phyloP scores from a whole-genome alignment of 2,797 vertebrate genomes.

The Acanthurus lineatus region DNA sequence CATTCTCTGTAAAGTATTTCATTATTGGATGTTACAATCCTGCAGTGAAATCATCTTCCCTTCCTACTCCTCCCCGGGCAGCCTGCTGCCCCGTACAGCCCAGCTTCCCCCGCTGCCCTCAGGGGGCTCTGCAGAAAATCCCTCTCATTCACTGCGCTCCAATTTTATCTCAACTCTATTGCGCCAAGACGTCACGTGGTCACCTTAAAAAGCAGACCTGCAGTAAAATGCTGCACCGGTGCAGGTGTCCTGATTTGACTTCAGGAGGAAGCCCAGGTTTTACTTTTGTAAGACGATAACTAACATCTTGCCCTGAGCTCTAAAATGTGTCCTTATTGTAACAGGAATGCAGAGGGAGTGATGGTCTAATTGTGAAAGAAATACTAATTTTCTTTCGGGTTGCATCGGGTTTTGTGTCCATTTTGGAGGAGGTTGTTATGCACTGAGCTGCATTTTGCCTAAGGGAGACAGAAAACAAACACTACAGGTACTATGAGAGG shows the following conservation, averaged over 20 bases:
- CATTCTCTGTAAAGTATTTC: no score
- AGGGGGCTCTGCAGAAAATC: slow-evolving; percentile 60
- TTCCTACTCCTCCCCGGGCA: slow-evolving; percentile 36
- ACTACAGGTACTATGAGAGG: slow-evolving; percentile 17
- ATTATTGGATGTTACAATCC: neutral
- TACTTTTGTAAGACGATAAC: slow-evolving; percentile 10
- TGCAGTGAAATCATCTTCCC: slow-evolving; percentile 39
- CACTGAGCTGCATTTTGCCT: slow-evolving; percentile 13
- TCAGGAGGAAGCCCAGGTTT: slow-evolving; percentile 4
- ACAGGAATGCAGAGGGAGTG: neutral
- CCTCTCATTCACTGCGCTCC: slow-evolving; percentile 49
- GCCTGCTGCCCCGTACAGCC: slow-evolving; percentile 20
- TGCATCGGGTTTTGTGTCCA: neutral
- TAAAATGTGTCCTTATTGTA: neutral
- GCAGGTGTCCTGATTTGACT: slow-evolving; percentile 39
- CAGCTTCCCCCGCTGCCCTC: slow-evolving; percentile 49
- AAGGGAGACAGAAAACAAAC: slow-evolving; percentile 5
- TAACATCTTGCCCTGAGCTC: neutral
- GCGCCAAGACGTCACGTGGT: slow-evolving; percentile 62
- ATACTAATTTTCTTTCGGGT: neutral
- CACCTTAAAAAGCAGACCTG: slow-evolving; percentile 49
- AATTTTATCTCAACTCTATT: slow-evolving; percentile 38
- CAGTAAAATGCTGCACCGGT: slow-evolving; percentile 55
- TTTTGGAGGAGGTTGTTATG: slow-evolving; percentile 16
- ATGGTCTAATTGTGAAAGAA: neutral